Evolutionary conservation across 2,113 vertebrate species (phyloP).

Genomic region (Platysteira castanea): DNA sequence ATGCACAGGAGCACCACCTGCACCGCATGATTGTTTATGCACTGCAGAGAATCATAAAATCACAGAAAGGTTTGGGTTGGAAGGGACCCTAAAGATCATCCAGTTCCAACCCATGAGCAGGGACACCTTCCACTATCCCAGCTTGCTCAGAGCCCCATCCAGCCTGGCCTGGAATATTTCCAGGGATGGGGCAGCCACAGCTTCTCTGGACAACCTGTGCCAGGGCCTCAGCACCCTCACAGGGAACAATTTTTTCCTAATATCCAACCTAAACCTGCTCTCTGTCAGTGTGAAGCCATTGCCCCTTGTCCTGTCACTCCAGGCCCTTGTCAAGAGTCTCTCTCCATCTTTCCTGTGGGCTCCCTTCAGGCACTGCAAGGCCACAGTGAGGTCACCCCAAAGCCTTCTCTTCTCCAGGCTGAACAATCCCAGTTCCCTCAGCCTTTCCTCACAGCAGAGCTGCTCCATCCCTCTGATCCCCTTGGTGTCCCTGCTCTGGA

Average conservation of each 20-base stretch:
- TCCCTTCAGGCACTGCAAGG: too few species aligned
- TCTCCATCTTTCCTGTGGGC: too few species aligned
- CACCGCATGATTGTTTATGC: not conserved
- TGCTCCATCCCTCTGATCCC: too few species aligned
- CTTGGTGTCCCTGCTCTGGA: too few species aligned
- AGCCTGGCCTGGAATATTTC: fast-evolving
- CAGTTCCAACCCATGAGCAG: fast-evolving
- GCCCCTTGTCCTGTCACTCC: not conserved
- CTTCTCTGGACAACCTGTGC: fast-evolving
- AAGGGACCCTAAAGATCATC: not conserved
- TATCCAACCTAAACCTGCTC: fast-evolving
- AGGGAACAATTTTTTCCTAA: fast-evolving
- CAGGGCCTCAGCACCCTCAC: not conserved
- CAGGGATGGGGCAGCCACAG: not conserved
- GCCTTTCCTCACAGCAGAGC: too few species aligned
- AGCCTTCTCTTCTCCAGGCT: too few species aligned
- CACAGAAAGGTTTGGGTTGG: not conserved
- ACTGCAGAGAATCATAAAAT: not conserved
- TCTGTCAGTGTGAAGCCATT: not conserved
- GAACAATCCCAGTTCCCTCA: too few species aligned
- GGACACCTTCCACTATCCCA: not conserved
- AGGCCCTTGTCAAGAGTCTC: not conserved
- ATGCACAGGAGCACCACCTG: not conserved
- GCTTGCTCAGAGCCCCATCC: not conserved
- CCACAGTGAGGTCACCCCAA: too few species aligned